phyloP scores from a whole-genome alignment of 2,888 invertebrate genomes.

The Pterobdella sp. region DNA sequence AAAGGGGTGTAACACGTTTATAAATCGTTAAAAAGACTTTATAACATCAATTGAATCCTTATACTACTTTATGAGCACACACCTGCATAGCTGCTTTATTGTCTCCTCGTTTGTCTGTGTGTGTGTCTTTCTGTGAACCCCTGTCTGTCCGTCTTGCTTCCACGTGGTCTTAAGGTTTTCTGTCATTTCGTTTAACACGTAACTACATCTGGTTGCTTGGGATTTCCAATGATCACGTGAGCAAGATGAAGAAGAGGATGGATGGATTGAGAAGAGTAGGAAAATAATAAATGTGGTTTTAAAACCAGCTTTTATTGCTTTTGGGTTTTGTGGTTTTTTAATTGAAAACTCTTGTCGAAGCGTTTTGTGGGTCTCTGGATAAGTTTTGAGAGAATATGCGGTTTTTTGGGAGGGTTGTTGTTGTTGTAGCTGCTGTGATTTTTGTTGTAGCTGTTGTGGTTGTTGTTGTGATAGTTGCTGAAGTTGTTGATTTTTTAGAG shows the following conservation, averaged over 20 bases:
- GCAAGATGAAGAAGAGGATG: not conserved
- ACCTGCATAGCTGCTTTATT: not conserved
- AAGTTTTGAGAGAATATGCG: not conserved
- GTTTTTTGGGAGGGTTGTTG: not conserved
- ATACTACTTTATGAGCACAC: not conserved
- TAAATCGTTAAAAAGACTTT: not conserved
- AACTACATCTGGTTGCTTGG: not conserved
- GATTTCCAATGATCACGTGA: not conserved
- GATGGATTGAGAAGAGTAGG: not conserved
- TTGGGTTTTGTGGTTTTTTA: not conserved
- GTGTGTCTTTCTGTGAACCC: conserved; percentile 2
- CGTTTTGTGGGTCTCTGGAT: not conserved
- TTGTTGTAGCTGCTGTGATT: not conserved
- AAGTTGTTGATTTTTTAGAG: not conserved
- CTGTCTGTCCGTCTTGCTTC: not conserved
- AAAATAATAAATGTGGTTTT: not conserved
- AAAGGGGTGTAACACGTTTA: not conserved
- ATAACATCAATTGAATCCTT: not conserved
- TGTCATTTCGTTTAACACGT: conserved; percentile 6
- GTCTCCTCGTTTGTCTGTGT: too few species aligned
- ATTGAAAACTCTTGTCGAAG: not conserved
- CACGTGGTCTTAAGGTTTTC: not conserved
- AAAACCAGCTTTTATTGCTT: not conserved
- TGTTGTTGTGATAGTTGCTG: not conserved
- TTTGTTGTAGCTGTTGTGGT: not conserved